These are phyloP conservation scores for Tethya wilhelma DNA, from an alignment of 37 sponge, comb jelly and placozoan species.

Conservation along the genomic window DNA sequence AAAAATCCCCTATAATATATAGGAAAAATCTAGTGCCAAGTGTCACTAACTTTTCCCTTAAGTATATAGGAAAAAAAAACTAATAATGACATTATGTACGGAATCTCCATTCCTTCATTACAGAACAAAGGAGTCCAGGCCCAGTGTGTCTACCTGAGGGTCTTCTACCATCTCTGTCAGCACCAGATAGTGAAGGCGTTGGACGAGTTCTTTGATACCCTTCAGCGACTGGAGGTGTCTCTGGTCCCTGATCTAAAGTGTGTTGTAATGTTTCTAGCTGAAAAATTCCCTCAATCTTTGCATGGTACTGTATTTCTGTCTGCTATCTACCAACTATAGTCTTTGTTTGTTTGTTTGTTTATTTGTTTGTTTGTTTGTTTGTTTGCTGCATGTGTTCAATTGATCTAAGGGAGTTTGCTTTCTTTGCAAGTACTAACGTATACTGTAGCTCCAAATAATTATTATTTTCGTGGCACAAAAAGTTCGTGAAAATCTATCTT, in stretches of 20 bases:
- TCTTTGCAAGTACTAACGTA: no score
- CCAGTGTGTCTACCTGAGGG: conserved; percentile 46
- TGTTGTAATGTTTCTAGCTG: not conserved
- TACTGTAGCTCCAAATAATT: not conserved
- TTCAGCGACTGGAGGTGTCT: conserved; percentile 30
- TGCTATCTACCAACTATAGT: not conserved
- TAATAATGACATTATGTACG: no score
- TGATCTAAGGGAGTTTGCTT: no score
- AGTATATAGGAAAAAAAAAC: no score
- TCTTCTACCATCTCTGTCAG: conserved; percentile 46
- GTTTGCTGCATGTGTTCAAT: not conserved
- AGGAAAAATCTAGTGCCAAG: no score
- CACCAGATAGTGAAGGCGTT: conserved; percentile 4
- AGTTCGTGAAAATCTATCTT: no score
- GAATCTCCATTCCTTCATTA: not conserved
- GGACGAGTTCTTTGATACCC: conserved; percentile 38
- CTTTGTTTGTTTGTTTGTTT: not conserved
- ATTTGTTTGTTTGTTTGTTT: no score
- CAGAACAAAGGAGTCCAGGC: conserved; percentile 32
- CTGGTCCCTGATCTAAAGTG: conserved; percentile 23
- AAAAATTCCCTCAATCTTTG: no score
- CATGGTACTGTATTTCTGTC: no score
- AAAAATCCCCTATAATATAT: not conserved
- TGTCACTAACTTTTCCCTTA: no score
- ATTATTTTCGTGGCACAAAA: no score